Evolutionary conservation across 2,113 vertebrate species (phyloP).

Genomic region (Clupea harengus): DNA sequence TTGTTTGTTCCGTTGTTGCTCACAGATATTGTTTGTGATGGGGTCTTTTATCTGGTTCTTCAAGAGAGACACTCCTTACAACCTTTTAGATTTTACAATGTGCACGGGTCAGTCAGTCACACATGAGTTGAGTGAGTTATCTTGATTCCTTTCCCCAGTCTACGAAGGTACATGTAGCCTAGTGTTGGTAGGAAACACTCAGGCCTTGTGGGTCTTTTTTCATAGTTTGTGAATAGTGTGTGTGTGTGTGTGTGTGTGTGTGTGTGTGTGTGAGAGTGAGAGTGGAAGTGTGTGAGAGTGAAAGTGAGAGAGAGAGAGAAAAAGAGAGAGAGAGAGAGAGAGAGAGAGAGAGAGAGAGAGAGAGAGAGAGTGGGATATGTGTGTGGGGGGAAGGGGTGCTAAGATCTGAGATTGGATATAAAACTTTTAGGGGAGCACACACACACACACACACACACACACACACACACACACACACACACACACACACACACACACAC

Average conservation of each 20-base stretch:
- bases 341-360: too few species aligned
- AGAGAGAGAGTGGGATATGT: background rate
- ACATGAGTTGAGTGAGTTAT: background rate
- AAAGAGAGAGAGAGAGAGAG: too few species aligned
- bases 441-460: background rate
- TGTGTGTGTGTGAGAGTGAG: background rate
- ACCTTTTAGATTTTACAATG: background rate
- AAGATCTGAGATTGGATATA: constrained; percentile 60
- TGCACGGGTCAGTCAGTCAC: background rate
- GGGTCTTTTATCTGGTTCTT: background rate
- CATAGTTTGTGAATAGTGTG: background rate
- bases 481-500: background rate
- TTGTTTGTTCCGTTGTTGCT: background rate
- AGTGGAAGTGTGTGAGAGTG: background rate
- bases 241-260: background rate
- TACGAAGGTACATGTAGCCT: background rate
- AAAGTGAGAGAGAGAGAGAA: background rate
- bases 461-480: background rate
- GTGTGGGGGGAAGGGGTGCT: constrained; percentile 1
- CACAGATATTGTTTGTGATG: background rate
- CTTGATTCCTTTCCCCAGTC: background rate
- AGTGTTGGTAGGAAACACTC: background rate
- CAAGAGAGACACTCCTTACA: background rate
- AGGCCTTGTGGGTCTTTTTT: background rate
- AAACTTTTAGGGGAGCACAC: constrained; percentile 61